Conservation (phyloP, 2,797 vertebrate genomes). For the Myotis myotis region DNA sequence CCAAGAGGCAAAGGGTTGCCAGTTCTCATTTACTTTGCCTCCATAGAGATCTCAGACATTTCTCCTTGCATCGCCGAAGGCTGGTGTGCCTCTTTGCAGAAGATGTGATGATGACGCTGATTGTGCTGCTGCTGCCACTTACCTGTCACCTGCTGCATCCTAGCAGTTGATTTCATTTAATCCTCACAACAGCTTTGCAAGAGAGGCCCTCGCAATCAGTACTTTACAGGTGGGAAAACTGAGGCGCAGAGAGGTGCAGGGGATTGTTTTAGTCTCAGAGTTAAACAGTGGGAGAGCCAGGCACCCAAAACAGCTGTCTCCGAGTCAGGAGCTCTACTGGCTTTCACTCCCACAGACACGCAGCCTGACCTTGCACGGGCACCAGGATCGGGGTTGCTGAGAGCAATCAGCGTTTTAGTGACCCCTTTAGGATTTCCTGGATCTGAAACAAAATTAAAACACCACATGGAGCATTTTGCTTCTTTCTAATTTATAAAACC, state of each 20-base stretch:
- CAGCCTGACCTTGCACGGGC: not conserved
- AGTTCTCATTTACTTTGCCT: not conserved
- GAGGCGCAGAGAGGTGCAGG: not conserved
- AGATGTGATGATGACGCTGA: not conserved
- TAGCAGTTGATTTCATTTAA: not conserved
- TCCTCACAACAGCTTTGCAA: not conserved
- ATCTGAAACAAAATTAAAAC: constrained; percentile 13
- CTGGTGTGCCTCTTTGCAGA: not conserved
- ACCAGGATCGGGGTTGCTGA: not conserved
- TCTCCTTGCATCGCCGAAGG: not conserved
- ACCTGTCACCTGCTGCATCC: not conserved
- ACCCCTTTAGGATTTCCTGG: not conserved
- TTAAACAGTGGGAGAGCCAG: not conserved
- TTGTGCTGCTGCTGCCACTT: not conserved
- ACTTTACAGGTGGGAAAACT: not conserved
- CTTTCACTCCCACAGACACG: not conserved
- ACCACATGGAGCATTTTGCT: not conserved
- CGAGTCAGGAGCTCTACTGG: not conserved
- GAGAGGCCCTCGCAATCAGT: not conserved
- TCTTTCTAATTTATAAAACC: not conserved
- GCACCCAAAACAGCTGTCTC: not conserved
- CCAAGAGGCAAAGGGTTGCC: not conserved
- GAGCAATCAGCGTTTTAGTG: not conserved
- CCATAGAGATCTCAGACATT: not conserved
- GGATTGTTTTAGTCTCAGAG: not conserved